Percentiles rank a stretch among this genome's conserved stretches.
phyloP scores from a whole-genome alignment of 2,113 vertebrate genomes.

The Tinamus guttatus region DNA sequence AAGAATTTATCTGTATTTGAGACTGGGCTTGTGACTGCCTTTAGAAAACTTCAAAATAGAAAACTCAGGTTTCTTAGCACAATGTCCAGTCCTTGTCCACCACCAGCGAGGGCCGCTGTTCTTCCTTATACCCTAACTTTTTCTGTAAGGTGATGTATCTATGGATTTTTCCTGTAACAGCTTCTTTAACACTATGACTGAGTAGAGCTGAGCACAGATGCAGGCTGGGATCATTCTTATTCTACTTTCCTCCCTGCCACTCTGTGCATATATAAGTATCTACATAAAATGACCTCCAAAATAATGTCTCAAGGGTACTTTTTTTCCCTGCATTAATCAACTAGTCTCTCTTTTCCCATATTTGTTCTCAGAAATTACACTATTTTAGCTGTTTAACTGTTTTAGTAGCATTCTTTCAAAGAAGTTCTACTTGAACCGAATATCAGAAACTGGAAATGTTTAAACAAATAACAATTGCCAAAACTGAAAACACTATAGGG shows the following conservation, averaged over 20 bases:
- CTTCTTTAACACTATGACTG: not conserved
- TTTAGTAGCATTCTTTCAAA: not conserved
- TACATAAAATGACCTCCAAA: not conserved
- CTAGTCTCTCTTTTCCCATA: not conserved
- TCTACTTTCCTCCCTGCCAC: not conserved
- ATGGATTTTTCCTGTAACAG: not conserved
- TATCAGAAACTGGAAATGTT: not conserved
- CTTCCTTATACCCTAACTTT: not conserved
- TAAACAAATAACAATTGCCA: not conserved
- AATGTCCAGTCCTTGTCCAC: not conserved
- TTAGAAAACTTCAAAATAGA: not conserved
- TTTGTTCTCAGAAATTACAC: not conserved
- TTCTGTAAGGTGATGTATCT: not conserved
- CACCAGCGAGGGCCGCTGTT: not conserved
- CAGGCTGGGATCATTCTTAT: not conserved
- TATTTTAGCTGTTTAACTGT: not conserved
- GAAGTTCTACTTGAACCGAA: not conserved
- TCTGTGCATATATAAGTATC: not conserved
- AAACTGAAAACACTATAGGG: not conserved
- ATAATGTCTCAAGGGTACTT: not conserved
- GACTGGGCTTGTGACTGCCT: not conserved
- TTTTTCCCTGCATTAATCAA: not conserved
- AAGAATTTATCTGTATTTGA: not conserved
- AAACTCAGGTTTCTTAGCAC: not conserved
- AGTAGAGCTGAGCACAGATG: not conserved